These are phyloP conservation scores for Tragelaphus buxtoni DNA, from an alignment of 2,113 vertebrate genomes.

Conservation along the genomic window DNA sequence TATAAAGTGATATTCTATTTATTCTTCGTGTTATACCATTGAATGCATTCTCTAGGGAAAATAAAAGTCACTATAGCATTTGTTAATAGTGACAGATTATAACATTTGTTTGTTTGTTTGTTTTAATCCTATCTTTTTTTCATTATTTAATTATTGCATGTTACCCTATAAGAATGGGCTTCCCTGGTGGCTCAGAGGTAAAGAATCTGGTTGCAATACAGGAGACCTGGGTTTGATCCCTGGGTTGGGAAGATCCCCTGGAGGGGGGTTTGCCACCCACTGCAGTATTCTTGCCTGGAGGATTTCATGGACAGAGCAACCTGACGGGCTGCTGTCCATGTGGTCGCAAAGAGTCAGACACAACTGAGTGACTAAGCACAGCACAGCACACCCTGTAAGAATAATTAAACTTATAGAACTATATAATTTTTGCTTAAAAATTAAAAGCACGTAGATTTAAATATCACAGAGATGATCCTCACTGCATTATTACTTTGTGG, in stretches of 20 bases:
- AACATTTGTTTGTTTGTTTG: neutral
- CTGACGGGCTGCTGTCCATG: neutral
- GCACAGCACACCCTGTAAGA: neutral
- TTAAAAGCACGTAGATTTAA: neutral
- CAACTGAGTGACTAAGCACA: neutral
- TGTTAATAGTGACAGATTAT: neutral
- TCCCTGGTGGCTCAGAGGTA: neutral
- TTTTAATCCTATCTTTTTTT: neutral
- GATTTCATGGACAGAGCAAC: neutral
- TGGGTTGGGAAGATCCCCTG: neutral
- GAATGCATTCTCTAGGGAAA: neutral
- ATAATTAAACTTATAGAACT: neutral
- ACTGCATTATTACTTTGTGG: neutral
- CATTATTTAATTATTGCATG: neutral
- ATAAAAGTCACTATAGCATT: neutral
- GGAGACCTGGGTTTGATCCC: neutral
- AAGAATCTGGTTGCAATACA: neutral
- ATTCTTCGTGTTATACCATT: neutral
- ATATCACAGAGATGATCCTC: neutral
- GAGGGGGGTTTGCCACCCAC: neutral
- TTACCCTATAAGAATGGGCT: neutral
- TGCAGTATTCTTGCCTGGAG: neutral
- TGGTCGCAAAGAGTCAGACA: neutral
- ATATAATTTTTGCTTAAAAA: neutral
- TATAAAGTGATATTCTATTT: neutral